Conservation (phyloP, 1,140 invertebrate genomes). For the Lysiphlebus fabarum region DNA sequence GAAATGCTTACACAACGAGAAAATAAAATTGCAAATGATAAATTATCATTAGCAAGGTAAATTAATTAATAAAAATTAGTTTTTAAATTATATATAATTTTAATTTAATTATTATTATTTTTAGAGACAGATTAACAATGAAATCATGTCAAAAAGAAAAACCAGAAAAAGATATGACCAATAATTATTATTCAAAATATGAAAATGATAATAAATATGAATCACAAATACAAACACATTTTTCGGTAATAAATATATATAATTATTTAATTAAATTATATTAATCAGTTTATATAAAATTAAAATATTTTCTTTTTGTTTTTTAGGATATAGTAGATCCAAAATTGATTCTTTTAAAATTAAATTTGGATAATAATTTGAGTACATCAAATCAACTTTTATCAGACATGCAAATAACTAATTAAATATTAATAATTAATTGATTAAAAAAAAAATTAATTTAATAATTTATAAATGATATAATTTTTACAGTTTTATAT, state of each 20-base stretch:
- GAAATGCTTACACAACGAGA: slow-evolving; percentile 42
- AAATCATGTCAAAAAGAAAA: slow-evolving; percentile 31
- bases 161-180: slow-evolving; percentile 37
- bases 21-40: slow-evolving; percentile 40
- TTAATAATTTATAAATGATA: slow-evolving; percentile 2
- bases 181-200: slow-evolving; percentile 5
- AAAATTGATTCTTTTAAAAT: slow-evolving; percentile 41
- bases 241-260: slow-evolving; percentile 31
- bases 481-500: too few species aligned
- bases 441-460: slow-evolving; percentile 15
- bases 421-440: slow-evolving; percentile 20
- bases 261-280: slow-evolving; percentile 8
- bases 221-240: slow-evolving; percentile 29
- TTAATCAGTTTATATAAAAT: slow-evolving; percentile 22
- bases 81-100: slow-evolving; percentile 4
- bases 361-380: slow-evolving; percentile 41
- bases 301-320: slow-evolving; percentile 11
- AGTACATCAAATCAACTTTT: slow-evolving; percentile 26
- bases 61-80: slow-evolving; percentile 11
- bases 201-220: too few species aligned
- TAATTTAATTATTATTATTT: slow-evolving; percentile 2
- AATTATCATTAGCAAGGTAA: slow-evolving; percentile 44
- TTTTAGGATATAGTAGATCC: slow-evolving; percentile 46
- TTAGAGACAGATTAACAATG: slow-evolving; percentile 41
- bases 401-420: slow-evolving; percentile 18